Conservation (phyloP, 1,140 invertebrate genomes). For the Drosophila varians region DNA sequence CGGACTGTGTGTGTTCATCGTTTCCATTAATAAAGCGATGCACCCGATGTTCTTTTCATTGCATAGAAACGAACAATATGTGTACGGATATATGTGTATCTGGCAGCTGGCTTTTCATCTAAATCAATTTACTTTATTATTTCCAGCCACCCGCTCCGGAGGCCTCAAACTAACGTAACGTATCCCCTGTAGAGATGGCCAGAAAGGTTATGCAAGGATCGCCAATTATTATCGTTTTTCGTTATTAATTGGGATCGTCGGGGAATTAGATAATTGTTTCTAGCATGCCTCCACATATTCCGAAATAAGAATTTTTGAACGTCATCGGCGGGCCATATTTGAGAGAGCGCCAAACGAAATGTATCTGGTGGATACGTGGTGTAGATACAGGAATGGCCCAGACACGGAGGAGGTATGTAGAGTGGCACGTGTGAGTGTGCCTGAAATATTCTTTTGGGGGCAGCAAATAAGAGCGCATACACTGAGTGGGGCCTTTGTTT, state of each 20-base stretch:
- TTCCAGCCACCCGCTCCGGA: conserved; percentile 21
- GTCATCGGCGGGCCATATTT: conserved; percentile 23
- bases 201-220: conserved; percentile 19
- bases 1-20: conserved; percentile 5
- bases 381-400: conserved; percentile 31
- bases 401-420: background rate
- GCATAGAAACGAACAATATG: conserved; percentile 23
- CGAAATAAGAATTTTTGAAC: conserved; percentile 35
- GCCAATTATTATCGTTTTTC: conserved; percentile 17
- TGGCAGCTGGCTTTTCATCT: conserved; percentile 17
- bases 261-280: conserved; percentile 43
- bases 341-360: conserved; percentile 14
- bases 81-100: conserved; percentile 24
- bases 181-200: conserved; percentile 4
- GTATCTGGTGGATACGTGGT: conserved; percentile 42
- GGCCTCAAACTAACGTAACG: conserved; percentile 33
- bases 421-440: conserved; percentile 4
- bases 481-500: conserved; percentile 72
- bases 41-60: conserved; percentile 46
- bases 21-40: conserved; percentile 45
- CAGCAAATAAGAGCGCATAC: conserved; percentile 13
- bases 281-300: conserved; percentile 23
- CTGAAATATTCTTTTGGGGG: conserved; percentile 43
- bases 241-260: conserved; percentile 33
- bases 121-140: conserved; percentile 43